Conservation (phyloP, 2,113 vertebrate genomes). For the Rafetus swinhoei region DNA sequence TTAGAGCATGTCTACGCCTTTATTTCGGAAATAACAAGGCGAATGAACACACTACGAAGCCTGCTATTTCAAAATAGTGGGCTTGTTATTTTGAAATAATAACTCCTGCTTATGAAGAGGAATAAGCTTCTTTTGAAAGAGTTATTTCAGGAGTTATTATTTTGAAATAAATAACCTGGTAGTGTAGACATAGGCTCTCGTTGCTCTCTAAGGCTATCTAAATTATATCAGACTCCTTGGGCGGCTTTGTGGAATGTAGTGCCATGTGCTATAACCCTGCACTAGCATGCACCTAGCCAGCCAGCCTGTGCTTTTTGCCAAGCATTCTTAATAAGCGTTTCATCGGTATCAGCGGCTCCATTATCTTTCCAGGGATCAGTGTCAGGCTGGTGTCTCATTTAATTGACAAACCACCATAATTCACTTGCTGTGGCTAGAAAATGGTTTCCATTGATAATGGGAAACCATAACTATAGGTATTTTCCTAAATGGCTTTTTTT, state of each 20-base stretch:
- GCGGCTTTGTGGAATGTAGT: background rate
- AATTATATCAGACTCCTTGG: background rate
- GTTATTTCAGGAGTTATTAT: no score
- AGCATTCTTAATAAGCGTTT: background rate
- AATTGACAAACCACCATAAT: background rate
- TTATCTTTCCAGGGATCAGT: background rate
- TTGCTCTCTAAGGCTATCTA: background rate
- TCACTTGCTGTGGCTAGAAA: background rate
- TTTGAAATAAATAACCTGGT: no score
- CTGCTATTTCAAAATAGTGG: no score
- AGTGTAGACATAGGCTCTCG: no score
- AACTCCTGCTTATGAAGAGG: no score
- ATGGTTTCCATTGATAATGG: background rate
- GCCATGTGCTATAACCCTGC: background rate
- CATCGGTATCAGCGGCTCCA: background rate
- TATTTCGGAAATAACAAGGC: no score
- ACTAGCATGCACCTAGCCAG: background rate
- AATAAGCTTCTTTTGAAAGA: no score
- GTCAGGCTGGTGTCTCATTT: background rate
- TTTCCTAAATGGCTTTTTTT: background rate
- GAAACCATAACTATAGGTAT: background rate
- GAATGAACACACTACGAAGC: no score
- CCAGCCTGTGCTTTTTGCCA: background rate
- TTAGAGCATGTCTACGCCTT: no score
- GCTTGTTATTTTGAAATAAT: no score